phyloP scores from a whole-genome alignment of 2,888 invertebrate species.

The Ectemnius cavifrons region DNA sequence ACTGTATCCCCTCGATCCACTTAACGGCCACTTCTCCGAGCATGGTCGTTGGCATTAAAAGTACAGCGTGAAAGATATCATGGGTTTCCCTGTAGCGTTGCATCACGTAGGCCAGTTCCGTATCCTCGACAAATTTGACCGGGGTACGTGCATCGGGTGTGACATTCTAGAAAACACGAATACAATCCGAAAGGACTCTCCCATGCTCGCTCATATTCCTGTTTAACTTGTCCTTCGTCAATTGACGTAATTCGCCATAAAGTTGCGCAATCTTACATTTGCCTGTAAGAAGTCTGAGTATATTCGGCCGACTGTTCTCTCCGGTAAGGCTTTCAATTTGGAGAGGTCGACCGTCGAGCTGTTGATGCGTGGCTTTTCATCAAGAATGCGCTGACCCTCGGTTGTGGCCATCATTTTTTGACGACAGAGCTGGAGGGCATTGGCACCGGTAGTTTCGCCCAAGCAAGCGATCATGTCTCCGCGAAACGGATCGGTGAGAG shows the following conservation, averaged over 20 bases:
- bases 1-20: slow-evolving; percentile 98
- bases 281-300: slow-evolving; percentile 91
- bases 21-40: slow-evolving; percentile 95
- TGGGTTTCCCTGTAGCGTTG: slow-evolving; percentile 98
- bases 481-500: slow-evolving; percentile 89
- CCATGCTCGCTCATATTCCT: slow-evolving; percentile 7
- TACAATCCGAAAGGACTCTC: background rate
- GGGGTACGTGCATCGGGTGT: slow-evolving; percentile 94
- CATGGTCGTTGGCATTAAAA: slow-evolving; percentile 97
- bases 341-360: slow-evolving; percentile 88
- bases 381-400: slow-evolving; percentile 88
- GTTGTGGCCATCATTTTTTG: slow-evolving; percentile 86
- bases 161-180: slow-evolving; percentile 82
- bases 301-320: slow-evolving; percentile 90
- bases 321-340: slow-evolving; percentile 85
- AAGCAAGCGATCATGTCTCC: slow-evolving; percentile 97
- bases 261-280: slow-evolving; percentile 81
- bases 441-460: slow-evolving; percentile 91
- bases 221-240: background rate
- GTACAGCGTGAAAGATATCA: slow-evolving; percentile 94
- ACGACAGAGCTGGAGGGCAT: slow-evolving; percentile 86
- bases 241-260: too few species aligned
- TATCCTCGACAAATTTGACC: slow-evolving; percentile 94
- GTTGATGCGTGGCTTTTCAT: slow-evolving; percentile 92
- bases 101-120: slow-evolving; percentile 96